These are phyloP conservation scores for Aurelia aurita complex sp. Pacific DNA, from an alignment of 30 jellyfish, hydroid and myxozoan genomes.

Conservation along the genomic window DNA sequence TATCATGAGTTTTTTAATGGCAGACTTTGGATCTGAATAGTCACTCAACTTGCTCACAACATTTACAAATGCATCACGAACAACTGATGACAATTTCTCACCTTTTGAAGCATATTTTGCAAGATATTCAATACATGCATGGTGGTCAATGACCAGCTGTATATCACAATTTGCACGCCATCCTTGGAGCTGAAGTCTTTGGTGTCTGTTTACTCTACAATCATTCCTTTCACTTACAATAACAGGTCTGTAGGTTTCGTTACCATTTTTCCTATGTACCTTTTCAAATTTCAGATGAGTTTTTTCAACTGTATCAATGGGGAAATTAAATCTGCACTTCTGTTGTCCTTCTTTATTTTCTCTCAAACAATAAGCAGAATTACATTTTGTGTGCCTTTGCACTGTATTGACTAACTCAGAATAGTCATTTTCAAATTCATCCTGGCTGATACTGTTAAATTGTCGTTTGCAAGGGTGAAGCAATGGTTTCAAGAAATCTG, in stretches of 20 bases:
- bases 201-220: constrained; percentile 64
- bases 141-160: constrained; percentile 20
- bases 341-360: constrained; percentile 28
- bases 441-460: constrained; percentile 7
- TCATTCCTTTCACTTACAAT: constrained; percentile 54
- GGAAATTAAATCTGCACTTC: constrained; percentile 50
- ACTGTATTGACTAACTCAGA: constrained; percentile 42
- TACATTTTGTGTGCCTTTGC: constrained; percentile 57
- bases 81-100: constrained; percentile 26
- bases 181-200: constrained; percentile 56
- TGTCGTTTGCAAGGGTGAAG: constrained; percentile 53
- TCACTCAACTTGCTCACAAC: constrained; percentile 34
- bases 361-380: constrained; percentile 51
- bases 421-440: constrained; percentile 39
- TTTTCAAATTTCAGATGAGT: constrained; percentile 43
- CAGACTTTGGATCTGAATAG: constrained; percentile 14
- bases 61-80: constrained; percentile 46
- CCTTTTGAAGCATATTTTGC: too few relatives aligned
- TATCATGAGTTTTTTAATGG: constrained; percentile 49
- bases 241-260: constrained; percentile 27
- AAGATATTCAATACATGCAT: too few relatives aligned
- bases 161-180: constrained; percentile 80
- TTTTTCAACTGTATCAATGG: constrained; percentile 16
- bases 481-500: constrained; percentile 37
- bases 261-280: constrained; percentile 6